Conservation (phyloP, 2,888 invertebrate genomes). For the Cephus nigrinus region DNA sequence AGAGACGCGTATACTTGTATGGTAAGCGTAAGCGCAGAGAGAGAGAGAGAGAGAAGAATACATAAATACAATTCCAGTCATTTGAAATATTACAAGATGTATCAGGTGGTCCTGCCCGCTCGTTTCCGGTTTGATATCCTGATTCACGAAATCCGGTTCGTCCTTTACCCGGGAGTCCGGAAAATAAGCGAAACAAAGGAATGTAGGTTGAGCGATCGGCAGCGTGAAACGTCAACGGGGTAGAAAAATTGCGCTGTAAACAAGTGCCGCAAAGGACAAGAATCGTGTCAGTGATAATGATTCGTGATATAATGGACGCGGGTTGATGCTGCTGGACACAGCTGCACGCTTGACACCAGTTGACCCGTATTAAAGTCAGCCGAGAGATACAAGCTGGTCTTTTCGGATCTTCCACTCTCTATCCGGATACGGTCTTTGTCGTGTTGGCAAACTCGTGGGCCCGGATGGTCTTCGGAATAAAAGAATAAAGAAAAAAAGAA, state of each 20-base stretch:
- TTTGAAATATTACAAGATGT: conserved; percentile 22
- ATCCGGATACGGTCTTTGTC: background rate
- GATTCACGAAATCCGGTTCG: conserved; percentile 37
- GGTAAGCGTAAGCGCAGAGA: conserved; percentile 8
- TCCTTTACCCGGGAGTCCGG: conserved; percentile 9
- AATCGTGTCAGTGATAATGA: conserved; percentile 37
- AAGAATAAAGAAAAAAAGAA: background rate
- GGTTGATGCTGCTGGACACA: conserved; percentile 38
- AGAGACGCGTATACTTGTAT: conserved; percentile 22
- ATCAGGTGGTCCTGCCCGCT: conserved; percentile 35
- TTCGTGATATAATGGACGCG: conserved; percentile 32
- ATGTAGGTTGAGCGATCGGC: background rate
- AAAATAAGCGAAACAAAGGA: background rate
- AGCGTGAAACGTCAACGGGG: background rate
- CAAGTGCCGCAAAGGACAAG: conserved; percentile 6
- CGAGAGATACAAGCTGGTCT: background rate
- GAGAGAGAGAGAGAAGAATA: background rate
- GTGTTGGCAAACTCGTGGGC: background rate
- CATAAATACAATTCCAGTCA: conserved; percentile 8
- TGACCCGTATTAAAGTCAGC: conserved; percentile 45
- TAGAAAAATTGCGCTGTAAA: background rate
- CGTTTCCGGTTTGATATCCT: conserved; percentile 50
- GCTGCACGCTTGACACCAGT: conserved; percentile 58
- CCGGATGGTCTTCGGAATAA: background rate
- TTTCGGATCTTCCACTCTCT: background rate